Base-by-base conservation (phyloP, 2,113 vertebrate species). In the Protomyctophum bolini region DNA sequence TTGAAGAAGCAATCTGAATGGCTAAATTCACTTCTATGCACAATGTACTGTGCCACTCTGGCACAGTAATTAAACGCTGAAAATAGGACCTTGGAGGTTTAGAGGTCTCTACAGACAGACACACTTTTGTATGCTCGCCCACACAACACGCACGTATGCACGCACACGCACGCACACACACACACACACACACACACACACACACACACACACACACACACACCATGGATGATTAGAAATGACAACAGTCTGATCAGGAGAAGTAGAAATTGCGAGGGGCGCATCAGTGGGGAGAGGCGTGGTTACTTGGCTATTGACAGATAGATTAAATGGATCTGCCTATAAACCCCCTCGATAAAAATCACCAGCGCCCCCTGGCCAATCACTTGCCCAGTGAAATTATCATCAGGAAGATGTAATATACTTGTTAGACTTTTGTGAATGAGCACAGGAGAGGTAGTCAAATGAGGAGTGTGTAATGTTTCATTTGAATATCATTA, bases 311-410 rank as follows among this genome's bases (percentile, higher is more conserved):
- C 69, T 84, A 88, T 89, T 91, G 91, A 86, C 87, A 82, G 60
- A 75, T 71, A 86, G 88, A 90, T 90, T 79, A 87, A 88, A 84
- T 76, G 59, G 79, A 82, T 84, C 69, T 81, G 69, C 46, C 68
- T 83, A 74, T 82, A 84, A 86, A 85, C 81, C 77, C 52, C 12
- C 68, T 65, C 75, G 67, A 76, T 80, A 66, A 83, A 85, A 82
- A 82, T 75, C 62, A 66, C 75, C 81, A 68, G 59, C 64, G 73
- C 82, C 75, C 69, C 33, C 56, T 56, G 70, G 81, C 74, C 81
- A 82, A 82, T 85, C 84, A 70, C 56, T 66, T 70, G 60, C 58
- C 76, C 66, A 21, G 21, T 21, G 33, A 72, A 82, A 88, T 83
- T 64, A 82, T 87, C 73, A 77, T 88, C 80, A 85, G 52, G 72